Percentiles rank a stretch among this genome's conserved stretches.
These are phyloP conservation scores for Thelaira solivaga DNA, from an alignment of 2,888 invertebrate species.

Conservation along the genomic window DNA sequence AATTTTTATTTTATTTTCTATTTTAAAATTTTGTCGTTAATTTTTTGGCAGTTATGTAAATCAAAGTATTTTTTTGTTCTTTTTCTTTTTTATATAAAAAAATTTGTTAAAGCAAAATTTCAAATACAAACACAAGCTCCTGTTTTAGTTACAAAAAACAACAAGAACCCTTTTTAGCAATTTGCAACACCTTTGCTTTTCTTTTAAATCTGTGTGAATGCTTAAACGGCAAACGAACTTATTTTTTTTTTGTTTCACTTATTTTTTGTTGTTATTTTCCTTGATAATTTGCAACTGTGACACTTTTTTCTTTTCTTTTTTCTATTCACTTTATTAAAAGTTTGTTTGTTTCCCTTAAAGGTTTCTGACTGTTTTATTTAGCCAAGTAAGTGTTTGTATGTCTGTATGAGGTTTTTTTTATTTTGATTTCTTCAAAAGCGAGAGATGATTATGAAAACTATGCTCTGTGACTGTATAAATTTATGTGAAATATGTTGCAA, in stretches of 20 bases:
- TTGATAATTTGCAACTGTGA: conserved; percentile 34
- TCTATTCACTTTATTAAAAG: no score
- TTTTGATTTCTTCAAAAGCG: background rate
- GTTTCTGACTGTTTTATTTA: no score
- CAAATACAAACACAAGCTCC: no score
- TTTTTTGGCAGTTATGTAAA: conserved; percentile 35
- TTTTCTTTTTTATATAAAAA: background rate
- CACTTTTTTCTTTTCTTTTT: conserved; percentile 48
- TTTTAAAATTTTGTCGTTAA: background rate
- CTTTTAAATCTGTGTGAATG: no score
- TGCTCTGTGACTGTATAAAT: conserved; percentile 16
- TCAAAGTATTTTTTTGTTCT: no score
- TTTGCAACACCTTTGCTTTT: no score
- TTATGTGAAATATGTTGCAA: conserved; percentile 22
- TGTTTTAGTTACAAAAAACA: no score
- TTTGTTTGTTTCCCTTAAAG: no score
- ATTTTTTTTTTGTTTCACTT: background rate
- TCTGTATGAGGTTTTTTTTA: conserved; percentile 36
- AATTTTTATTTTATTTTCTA: background rate
- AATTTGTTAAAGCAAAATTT: background rate
- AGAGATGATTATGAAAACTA: background rate
- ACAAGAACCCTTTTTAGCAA: no score
- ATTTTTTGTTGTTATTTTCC: background rate
- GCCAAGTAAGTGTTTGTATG: no score
- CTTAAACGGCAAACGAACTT: no score